Evolutionary conservation across 2,113 vertebrate genomes (phyloP).

Genomic region (Opisthocomus hoazin): DNA sequence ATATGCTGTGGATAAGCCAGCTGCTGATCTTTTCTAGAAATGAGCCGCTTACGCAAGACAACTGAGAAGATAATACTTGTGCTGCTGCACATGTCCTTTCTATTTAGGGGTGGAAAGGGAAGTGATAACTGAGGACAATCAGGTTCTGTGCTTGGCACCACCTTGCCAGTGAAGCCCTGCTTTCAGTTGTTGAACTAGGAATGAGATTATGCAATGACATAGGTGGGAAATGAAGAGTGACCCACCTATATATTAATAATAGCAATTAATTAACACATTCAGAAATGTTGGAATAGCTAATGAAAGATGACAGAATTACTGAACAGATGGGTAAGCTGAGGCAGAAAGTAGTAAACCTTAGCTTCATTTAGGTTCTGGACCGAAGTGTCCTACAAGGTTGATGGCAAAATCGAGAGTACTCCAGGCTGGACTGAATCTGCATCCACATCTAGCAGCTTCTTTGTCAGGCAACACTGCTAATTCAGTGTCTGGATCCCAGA

Average conservation of each 20-base stretch:
- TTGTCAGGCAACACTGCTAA: background rate
- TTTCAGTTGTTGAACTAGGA: background rate
- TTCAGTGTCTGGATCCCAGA: background rate
- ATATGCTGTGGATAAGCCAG: background rate
- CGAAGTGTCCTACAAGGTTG: background rate
- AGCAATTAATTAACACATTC: background rate
- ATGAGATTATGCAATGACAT: background rate
- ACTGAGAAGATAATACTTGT: background rate
- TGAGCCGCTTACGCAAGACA: background rate
- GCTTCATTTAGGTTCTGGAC: background rate
- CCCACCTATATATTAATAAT: background rate
- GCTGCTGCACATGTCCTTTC: slow-evolving; percentile 1
- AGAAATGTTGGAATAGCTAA: background rate
- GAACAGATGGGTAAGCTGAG: background rate
- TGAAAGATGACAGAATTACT: background rate
- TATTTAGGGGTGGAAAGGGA: slow-evolving; percentile 41
- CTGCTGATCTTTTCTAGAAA: background rate
- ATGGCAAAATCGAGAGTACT: background rate
- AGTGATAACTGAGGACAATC: slow-evolving; percentile 14
- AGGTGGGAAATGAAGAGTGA: background rate
- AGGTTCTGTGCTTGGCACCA: background rate
- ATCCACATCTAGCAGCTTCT: background rate
- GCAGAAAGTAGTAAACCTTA: background rate
- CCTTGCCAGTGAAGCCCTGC: background rate
- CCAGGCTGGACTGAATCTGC: background rate